Evolutionary conservation across 2,113 vertebrate genomes (phyloP), one percentile per base, ranked within the genome.

Genomic region (Hemicordylus capensis): DNA sequence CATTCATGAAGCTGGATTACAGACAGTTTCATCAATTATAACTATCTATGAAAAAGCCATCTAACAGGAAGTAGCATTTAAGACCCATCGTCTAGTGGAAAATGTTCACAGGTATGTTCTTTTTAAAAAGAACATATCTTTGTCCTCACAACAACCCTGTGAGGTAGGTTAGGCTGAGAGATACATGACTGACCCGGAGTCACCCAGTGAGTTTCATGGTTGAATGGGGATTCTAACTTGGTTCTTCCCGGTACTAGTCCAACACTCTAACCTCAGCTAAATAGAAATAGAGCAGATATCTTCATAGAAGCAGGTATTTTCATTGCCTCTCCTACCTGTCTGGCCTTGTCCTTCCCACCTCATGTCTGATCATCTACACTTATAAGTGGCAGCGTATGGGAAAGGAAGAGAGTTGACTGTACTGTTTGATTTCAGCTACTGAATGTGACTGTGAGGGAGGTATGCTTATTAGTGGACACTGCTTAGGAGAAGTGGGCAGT

Each of bases 21-120:
- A 75, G 81, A 63, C 72, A 75, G 44, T 76, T 75, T 24, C 58
- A 75, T 83, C 58, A 83, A 51, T 46, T 31, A 73, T 31, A 83
- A 46, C 46, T 37, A 39, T 46, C 58, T 58, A 75, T 42, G 58
- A 83, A 76, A 64, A n/a, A n/a, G n/a, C 22, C 14, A 81, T 51
- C 70, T 64, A 79, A 31, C 20, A 83, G 81, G 58, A 83, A 75
- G 59, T 63, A 75, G 72, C 58, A 64, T 74, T 39, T 74, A 61
- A 46, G 56, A 74, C 20, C 70, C 31, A 74, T 74, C n/a, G n/a
- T 44, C 51, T 28, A 61, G 61, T 61, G 56, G 63, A 72, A 69
- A 58, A 31, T 67, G 58, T 72, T 72, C 51, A 44, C 20, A 83
- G 34, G 64, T 54, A 69, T 4, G n/a, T n/a, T n/a, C n/a, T n/a